Conservation (phyloP, 2,797 vertebrate species). For the Sphenopsis melanotis region DNA sequence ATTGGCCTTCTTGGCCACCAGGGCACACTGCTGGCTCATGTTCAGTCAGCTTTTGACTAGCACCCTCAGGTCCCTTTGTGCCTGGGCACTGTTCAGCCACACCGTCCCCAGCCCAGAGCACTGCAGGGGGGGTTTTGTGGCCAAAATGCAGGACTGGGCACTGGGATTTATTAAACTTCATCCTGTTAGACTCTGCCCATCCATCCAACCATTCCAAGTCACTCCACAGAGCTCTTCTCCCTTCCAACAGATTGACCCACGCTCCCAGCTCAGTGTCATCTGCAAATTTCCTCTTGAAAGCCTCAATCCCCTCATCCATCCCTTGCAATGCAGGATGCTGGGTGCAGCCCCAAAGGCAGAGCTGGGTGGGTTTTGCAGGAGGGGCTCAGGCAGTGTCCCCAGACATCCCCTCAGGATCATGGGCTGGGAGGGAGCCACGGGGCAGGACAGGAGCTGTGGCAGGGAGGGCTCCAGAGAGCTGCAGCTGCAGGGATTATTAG, state of each 20-base stretch:
- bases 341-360: not conserved
- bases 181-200: not conserved
- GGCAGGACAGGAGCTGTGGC: fast-evolving
- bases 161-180: not conserved
- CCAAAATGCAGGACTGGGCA: not conserved
- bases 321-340: not conserved
- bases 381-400: not conserved
- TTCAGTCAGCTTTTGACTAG: not conserved
- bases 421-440: fast-evolving
- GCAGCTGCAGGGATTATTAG: not conserved
- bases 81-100: not conserved
- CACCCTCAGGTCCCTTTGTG: not conserved
- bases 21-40: not conserved
- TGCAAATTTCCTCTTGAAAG: fast-evolving
- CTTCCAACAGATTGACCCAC: not conserved
- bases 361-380: not conserved
- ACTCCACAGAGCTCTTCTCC: not conserved
- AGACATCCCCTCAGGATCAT: fast-evolving
- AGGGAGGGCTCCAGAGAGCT: not conserved
- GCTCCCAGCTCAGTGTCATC: not conserved
- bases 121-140: not conserved
- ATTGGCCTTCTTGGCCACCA: too few species aligned
- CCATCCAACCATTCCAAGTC: not conserved
- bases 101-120: not conserved
- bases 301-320: not conserved